Evolutionary conservation across 2,888 invertebrate species (phyloP).

Genomic region (Agonopterix alstromeriana): DNA sequence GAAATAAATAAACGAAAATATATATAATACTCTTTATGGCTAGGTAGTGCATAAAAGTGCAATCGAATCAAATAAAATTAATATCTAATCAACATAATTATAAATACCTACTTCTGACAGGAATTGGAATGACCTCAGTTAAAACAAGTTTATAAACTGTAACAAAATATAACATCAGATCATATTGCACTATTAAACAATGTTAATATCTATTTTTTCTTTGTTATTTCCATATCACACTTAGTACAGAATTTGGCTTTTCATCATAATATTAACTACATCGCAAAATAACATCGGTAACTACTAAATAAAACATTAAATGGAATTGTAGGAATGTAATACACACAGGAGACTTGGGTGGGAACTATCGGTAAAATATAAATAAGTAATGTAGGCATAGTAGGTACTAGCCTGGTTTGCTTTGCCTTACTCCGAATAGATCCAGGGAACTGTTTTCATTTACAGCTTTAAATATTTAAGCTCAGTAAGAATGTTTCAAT

Average conservation of each 20-base stretch:
- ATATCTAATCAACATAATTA: not conserved
- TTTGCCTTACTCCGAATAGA: conserved; percentile 11
- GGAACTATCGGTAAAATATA: conserved; percentile 18
- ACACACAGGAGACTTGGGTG: conserved; percentile 40
- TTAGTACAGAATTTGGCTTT: conserved; percentile 60
- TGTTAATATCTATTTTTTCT: conserved; percentile 31
- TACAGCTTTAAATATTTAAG: conserved; percentile 23
- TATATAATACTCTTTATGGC: conserved; percentile 24
- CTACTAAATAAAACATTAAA: conserved; percentile 39
- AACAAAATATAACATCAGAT: conserved; percentile 56
- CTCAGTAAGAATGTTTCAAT: conserved; percentile 54
- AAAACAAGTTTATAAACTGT: conserved; percentile 47
- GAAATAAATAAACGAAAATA: conserved; percentile 6
- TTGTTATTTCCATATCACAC: conserved; percentile 55
- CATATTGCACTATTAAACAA: conserved; percentile 50
- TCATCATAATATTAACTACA: conserved; percentile 27
- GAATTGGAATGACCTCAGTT: conserved; percentile 52
- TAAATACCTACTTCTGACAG: not conserved
- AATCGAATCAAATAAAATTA: conserved; percentile 16
- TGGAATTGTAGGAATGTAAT: conserved; percentile 49
- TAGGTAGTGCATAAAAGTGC: conserved; percentile 19
- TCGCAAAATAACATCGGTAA: conserved; percentile 54
- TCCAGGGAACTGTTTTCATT: conserved; percentile 16
- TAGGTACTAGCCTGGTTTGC: conserved; percentile 13
- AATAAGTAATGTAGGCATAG: conserved; percentile 10